phyloP scores from a whole-genome alignment of 2,888 invertebrate species.

The Odontomyia ornata region DNA sequence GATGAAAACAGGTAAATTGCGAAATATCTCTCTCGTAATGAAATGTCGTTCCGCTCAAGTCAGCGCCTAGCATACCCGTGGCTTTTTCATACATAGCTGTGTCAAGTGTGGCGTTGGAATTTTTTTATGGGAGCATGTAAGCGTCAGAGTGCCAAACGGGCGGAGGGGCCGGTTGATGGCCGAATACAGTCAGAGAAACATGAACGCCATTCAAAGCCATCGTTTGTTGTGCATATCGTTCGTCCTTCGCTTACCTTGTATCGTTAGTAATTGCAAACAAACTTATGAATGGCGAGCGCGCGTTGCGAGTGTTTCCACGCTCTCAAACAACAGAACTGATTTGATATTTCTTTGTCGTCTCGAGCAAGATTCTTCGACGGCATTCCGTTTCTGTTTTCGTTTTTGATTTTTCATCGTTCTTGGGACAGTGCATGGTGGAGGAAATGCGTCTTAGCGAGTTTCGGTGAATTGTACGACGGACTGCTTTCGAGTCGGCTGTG shows the following conservation, averaged over 20 bases:
- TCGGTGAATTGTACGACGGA: slow-evolving; percentile 18
- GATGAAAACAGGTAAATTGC: slow-evolving; percentile 38
- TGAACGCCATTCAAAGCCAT: slow-evolving; percentile 16
- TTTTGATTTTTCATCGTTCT: neutral
- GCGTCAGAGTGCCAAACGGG: neutral
- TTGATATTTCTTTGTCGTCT: slow-evolving; percentile 38
- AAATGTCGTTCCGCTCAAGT: slow-evolving; percentile 19
- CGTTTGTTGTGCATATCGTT: slow-evolving; percentile 17
- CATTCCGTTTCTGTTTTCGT: slow-evolving; percentile 29
- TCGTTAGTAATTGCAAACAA: neutral
- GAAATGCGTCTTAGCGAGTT: neutral
- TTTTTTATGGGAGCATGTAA: neutral
- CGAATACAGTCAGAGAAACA: neutral
- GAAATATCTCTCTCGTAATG: slow-evolving; percentile 13
- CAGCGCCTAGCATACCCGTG: slow-evolving; percentile 4
- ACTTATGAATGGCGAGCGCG: slow-evolving; percentile 41
- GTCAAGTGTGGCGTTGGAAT: slow-evolving; percentile 16
- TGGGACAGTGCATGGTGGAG: neutral
- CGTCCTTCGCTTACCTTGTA: slow-evolving; percentile 40
- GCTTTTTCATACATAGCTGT: slow-evolving; percentile 1
- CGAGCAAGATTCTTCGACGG: slow-evolving; percentile 22
- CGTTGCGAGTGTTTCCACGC: neutral
- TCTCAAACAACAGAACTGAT: neutral
- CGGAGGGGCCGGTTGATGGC: neutral
- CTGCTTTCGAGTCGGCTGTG: neutral